phyloP scores from a whole-genome alignment of 2,797 vertebrate genomes.

The Psittacula derbiana region DNA sequence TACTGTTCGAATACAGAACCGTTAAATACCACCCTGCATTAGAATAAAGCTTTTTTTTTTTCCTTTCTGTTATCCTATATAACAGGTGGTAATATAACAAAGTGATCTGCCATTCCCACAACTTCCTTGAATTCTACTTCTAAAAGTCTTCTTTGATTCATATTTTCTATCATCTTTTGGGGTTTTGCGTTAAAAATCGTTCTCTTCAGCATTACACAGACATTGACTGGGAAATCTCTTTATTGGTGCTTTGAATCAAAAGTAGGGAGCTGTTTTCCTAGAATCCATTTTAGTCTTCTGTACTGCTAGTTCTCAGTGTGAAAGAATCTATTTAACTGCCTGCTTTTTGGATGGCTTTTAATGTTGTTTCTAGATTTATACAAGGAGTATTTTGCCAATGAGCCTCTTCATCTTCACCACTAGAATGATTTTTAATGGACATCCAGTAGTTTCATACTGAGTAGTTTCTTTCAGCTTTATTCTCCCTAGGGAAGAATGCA shows the following conservation, averaged over 20 bases:
- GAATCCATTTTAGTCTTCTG: constrained; percentile 35
- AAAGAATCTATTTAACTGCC: constrained; percentile 57
- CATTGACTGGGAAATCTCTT: constrained; percentile 39
- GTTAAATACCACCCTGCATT: not conserved
- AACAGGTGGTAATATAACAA: not conserved
- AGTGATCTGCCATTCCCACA: not conserved
- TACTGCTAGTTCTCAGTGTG: constrained; percentile 41
- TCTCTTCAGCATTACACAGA: not conserved
- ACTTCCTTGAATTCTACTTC: not conserved
- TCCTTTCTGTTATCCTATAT: not conserved
- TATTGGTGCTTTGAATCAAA: constrained; percentile 39
- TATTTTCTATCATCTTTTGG: not conserved
- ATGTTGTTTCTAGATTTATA: constrained; percentile 54
- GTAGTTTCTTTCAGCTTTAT: constrained; percentile 56
- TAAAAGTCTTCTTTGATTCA: not conserved
- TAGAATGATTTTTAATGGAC: constrained; percentile 62
- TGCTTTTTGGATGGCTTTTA: constrained; percentile 40
- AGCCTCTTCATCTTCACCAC: constrained; percentile 56
- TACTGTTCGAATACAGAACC: not conserved
- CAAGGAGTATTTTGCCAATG: constrained; percentile 51
- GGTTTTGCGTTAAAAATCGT: not conserved
- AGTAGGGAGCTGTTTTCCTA: not conserved
- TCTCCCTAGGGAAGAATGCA: constrained; percentile 34
- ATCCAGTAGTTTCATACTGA: constrained; percentile 52
- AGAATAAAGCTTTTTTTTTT: not conserved